Evolutionary conservation across 2,888 invertebrate species (phyloP), one percentile per base, ranked within the genome.

Genomic region (Strigamia transsilvanica): DNA sequence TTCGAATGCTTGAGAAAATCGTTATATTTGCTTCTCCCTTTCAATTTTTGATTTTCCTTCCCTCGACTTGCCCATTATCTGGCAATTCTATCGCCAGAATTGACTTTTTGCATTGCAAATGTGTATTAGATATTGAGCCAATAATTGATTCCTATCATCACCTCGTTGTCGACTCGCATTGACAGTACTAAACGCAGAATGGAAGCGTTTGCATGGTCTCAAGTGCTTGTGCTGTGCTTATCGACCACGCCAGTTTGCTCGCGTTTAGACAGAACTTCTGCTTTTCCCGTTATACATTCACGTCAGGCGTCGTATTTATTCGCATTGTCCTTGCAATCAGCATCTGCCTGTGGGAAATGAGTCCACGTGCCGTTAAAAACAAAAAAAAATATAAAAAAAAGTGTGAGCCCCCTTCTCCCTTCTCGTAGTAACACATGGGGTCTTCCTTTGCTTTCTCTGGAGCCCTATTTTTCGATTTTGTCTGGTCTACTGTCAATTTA

Each of bases 381-480:
- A 18, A n/a, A 56, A 18, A 56, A 38, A 38, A 38, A n/a, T n/a
- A n/a, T 27, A 51, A 51, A 51, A 51, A 51, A 23, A 27, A 73
- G 27, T 73, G 73, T 27, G 73, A 73, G 32, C 27, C 27, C 73
- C 32, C 73, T 73, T 32, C 32, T 6, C 4, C 18, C 21, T n/a
- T 18, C 32, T 73, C 27, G 12, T 13, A 13, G 12, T 13, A 27
- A 73, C 73, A 73, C 13, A 32, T 61, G 73, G 73, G 27, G 32
- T 32, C 13, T 73, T n/a, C 56, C 21, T 38, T 56, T 6, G 56
- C 56, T 73, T 73, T 73, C 73, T 73, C 73, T 73, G 13, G 73
- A 73, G 73, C 73, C 73, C 32, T 73, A 32, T 73, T 73, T 73
- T 73, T 73, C 73, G 73, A 73, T 73, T 46, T 73, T 73, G 73